Evolutionary conservation across 1,140 invertebrate species (phyloP), one percentile per base, ranked within the genome.

Genomic region (Cherax destructor): DNA sequence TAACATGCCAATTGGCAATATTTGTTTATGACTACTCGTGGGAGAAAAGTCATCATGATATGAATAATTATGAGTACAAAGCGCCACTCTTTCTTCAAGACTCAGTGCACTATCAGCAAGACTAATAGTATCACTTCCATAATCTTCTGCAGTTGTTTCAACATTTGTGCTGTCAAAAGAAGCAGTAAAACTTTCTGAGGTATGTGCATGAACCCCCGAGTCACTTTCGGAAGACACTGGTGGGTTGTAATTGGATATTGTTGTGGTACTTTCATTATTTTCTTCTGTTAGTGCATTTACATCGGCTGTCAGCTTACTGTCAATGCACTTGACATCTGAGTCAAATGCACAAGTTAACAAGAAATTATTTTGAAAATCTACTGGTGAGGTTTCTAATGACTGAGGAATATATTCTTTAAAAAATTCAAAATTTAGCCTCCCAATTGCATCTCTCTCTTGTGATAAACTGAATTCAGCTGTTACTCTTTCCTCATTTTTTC

Each of bases 41-140:
- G 84, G 84, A 50, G 85, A 78, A 47, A 79, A 87, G 74, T 79
- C 85, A 87, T 79, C 74, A 79, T 87, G 74, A 61, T 79, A 78
- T 78, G 79, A 65, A 21, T 85, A 61, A 41, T 49, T 85, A 59
- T 76, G 18, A 52, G 30, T 89, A 59, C 24, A 52, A 30, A 41
- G 24, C 18, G 56, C 76, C 47, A 16, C 74, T 18, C 30, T 59
- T 30, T 89, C 83, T 52, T 91, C 83, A 18, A 83, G 83, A 59
- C 81, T 72, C 50, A 91, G 77, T 0, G 77, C 81, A 85, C 83
- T 78, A 74, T 91, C 81, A 41, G 88, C 72, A 49, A 91, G 52
- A 77, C 86, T 78, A 49, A 85, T 56, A 78, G 41, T 24, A 56
- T 69, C 69, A 50, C 76, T 85, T 21, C 69, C 83, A 78, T 79